Percentiles rank a stretch among this genome's conserved stretches.
Conservation (phyloP, 2,888 invertebrate genomes). For the Spodoptera littoralis region DNA sequence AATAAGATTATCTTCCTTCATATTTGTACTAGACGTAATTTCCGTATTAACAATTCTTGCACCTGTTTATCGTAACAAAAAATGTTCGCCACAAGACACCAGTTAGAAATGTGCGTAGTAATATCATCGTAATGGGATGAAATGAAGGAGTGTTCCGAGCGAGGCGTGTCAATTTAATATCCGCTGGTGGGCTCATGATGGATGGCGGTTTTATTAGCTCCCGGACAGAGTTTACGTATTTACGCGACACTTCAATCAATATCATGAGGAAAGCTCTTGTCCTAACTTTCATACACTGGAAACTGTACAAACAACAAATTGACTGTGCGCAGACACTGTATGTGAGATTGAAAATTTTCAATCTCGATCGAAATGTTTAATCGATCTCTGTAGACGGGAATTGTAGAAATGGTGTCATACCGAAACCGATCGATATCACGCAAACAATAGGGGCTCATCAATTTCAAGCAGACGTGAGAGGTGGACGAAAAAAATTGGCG, state of each 20-base stretch:
- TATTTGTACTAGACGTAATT: constrained; percentile 45
- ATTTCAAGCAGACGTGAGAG: constrained; percentile 71
- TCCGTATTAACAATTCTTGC: constrained; percentile 54
- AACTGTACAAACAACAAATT: constrained; percentile 17
- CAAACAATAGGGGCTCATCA: constrained; percentile 79
- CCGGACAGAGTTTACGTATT: constrained; percentile 68
- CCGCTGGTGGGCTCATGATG: constrained; percentile 81
- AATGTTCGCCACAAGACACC: constrained; percentile 40
- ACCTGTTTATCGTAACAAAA: constrained; percentile 54
- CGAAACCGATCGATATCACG: constrained; percentile 69
- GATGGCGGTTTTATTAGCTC: constrained; percentile 80
- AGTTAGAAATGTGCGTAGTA: constrained; percentile 63
- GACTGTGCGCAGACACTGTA: constrained; percentile 18
- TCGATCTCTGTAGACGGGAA: constrained; percentile 55
- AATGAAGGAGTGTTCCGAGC: constrained; percentile 72
- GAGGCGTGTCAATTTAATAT: constrained; percentile 86
- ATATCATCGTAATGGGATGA: constrained; percentile 73
- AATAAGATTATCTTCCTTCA: constrained; percentile 30
- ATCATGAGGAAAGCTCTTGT: constrained; percentile 60
- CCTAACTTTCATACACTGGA: constrained; percentile 43
- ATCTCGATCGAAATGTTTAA: constrained; percentile 52
- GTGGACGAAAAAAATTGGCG: constrained; percentile 72
- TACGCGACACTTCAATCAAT: constrained; percentile 60
- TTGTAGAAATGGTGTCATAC: constrained; percentile 60
- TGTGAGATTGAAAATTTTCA: constrained; percentile 30